Conservation (phyloP, 2,888 invertebrate genomes). For the Lithosia quadra region DNA sequence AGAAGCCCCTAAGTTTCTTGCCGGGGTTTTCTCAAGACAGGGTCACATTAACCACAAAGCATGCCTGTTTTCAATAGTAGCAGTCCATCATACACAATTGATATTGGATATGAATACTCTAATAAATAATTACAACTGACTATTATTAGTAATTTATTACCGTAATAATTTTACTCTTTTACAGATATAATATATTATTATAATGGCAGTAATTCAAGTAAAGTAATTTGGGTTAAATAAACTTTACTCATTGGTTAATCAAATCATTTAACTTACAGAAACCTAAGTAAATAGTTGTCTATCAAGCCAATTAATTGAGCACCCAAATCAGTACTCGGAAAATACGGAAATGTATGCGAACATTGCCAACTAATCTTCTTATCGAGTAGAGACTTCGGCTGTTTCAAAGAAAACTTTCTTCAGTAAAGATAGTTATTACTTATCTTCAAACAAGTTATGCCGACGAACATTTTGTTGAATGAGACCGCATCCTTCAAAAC, state of each 20-base stretch:
- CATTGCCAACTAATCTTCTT: conserved; percentile 1
- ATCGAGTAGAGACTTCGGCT: not conserved
- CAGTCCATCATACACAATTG: too few relatives aligned
- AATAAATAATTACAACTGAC: too few relatives aligned
- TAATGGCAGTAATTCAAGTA: too few relatives aligned
- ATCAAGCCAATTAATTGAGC: not conserved
- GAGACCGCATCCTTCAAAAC: not conserved
- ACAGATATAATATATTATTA: too few relatives aligned
- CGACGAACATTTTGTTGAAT: not conserved
- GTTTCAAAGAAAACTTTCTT: not conserved
- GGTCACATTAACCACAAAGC: too few relatives aligned
- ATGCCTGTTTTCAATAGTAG: too few relatives aligned
- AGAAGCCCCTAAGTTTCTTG: too few relatives aligned
- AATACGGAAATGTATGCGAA: not conserved
- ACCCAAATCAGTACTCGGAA: not conserved
- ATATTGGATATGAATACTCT: too few relatives aligned
- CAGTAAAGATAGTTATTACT: not conserved
- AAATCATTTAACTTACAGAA: not conserved
- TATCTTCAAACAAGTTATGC: conserved; percentile 2
- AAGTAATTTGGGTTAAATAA: not conserved
- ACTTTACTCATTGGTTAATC: not conserved
- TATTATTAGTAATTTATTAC: too few relatives aligned
- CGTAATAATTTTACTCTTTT: too few relatives aligned
- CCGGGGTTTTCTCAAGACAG: too few relatives aligned
- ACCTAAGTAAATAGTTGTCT: conserved; percentile 1